These are phyloP conservation scores for Xiphorhynchus erythropygius DNA, from an alignment of 2,797 vertebrate species.

Conservation along the genomic window DNA sequence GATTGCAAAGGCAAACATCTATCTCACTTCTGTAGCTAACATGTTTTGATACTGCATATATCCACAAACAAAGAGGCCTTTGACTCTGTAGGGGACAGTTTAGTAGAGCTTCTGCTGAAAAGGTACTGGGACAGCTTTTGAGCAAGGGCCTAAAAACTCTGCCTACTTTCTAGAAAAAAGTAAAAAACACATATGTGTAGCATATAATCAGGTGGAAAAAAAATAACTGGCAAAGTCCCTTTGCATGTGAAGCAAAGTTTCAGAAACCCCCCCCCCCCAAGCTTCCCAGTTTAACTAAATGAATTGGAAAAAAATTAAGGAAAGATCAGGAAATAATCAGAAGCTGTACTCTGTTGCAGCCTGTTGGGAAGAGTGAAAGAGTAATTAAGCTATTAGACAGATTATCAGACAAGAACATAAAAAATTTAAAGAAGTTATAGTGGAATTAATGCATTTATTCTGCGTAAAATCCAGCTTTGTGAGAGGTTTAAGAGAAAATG, in stretches of 20 bases:
- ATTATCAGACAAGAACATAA: not conserved
- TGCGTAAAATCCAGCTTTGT: not conserved
- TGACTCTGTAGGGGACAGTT: not conserved
- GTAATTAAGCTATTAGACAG: constrained; percentile 23
- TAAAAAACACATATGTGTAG: not conserved
- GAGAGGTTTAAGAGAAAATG: not conserved
- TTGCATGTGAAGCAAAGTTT: not conserved
- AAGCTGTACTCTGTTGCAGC: not conserved
- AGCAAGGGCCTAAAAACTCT: not conserved
- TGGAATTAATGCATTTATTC: constrained; percentile 14
- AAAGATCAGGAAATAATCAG: constrained; percentile 2
- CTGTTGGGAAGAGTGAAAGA: constrained; percentile 12
- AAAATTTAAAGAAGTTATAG: constrained; percentile 1
- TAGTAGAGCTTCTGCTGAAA: not conserved
- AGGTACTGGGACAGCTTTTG: not conserved
- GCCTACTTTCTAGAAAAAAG: not conserved
- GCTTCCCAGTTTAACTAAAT: not conserved
- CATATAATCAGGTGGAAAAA: not conserved
- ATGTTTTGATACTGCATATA: not conserved
- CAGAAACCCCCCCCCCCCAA: not conserved
- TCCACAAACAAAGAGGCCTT: not conserved
- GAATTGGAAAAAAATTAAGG: not conserved
- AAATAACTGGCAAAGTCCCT: not conserved
- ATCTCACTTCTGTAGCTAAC: not conserved
- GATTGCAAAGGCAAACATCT: not conserved